These are phyloP conservation scores for Diabrotica undecimpunctata DNA, from an alignment of 1,140 invertebrate genomes.

Conservation along the genomic window DNA sequence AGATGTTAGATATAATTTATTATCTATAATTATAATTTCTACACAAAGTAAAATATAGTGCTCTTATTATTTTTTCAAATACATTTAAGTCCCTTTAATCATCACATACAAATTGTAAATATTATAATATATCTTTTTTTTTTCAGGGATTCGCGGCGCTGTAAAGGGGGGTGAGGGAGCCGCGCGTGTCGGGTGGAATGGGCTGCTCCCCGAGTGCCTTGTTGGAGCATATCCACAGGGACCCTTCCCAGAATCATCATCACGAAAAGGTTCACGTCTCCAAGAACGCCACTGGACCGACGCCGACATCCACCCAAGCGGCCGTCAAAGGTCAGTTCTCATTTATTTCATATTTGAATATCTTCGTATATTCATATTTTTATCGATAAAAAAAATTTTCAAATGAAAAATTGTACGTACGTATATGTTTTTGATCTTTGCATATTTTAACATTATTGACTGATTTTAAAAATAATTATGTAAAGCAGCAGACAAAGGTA, in stretches of 20 bases:
- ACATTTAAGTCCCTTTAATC: no score
- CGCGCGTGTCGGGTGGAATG: slow-evolving; percentile 35
- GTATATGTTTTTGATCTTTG: no score
- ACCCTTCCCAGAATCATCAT: slow-evolving; percentile 38
- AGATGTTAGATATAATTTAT: no score
- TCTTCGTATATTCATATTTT: no score
- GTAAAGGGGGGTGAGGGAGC: neutral
- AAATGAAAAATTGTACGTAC: no score
- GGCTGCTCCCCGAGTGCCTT: slow-evolving; percentile 44
- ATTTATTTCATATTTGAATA: neutral
- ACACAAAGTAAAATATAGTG: no score
- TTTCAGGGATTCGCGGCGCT: neutral
- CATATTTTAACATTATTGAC: no score
- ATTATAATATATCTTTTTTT: neutral
- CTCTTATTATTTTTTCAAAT: no score
- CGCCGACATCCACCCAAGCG: slow-evolving; percentile 10
- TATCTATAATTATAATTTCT: no score
- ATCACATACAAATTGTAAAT: neutral
- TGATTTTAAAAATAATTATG: no score
- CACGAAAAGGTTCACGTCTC: slow-evolving; percentile 25
- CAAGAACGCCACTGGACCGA: slow-evolving; percentile 20
- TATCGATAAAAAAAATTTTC: no score
- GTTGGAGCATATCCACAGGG: slow-evolving; percentile 44
- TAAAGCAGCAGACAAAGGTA: no score
- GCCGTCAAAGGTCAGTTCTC: slow-evolving; percentile 12